Evolutionary conservation across 2,113 vertebrate genomes (phyloP), one percentile per base, ranked within the genome.

Genomic region (Chauna torquata): DNA sequence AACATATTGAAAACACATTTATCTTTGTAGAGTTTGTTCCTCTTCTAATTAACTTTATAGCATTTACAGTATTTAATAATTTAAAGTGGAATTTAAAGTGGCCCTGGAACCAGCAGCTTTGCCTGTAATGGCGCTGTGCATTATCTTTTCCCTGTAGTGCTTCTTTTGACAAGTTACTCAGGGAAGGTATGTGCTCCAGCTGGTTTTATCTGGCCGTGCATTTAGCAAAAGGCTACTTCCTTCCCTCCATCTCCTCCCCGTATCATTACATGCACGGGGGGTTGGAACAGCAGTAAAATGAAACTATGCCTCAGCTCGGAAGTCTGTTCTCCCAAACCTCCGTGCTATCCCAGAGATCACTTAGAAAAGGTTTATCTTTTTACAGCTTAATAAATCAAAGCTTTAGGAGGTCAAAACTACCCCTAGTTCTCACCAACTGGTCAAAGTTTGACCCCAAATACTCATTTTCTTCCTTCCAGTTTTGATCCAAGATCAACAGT

Each of bases 1-100:
- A 96, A 97, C 98, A 98, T 98, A 99, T 98, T 99, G 98, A 97
- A 99, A 99, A 98, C 98, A 99, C 98, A 98, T 98, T 98, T 98
- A 96, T 98, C 97, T 98, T 94, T 88, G 97, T 94, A 95, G 96
- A 97, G 97, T 97, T 97, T 97, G 97, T 97, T 97, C 97, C 98
- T 98, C 97, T 97, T 97, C 96, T 98, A 98, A 98, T 98, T 98
- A 98, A 98, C 96, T 96, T 97, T 96, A 98, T 95, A 90, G 98
- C 93, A 64, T 98, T 98, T 98, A 98, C 97, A 96, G 97, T 96
- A 88, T 97, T 98, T 96, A 98, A 98, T 98, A 98, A 98, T 97
- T 98, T 93, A 95, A 97, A 98, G 92, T 84, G 96, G 94, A 96
- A 97, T 96, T 97, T 95, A 80, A 96, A 98, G 94, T 76, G 96